Evolutionary conservation across 2,888 invertebrate species (phyloP).

Genomic region (Nomada goodeniana): DNA sequence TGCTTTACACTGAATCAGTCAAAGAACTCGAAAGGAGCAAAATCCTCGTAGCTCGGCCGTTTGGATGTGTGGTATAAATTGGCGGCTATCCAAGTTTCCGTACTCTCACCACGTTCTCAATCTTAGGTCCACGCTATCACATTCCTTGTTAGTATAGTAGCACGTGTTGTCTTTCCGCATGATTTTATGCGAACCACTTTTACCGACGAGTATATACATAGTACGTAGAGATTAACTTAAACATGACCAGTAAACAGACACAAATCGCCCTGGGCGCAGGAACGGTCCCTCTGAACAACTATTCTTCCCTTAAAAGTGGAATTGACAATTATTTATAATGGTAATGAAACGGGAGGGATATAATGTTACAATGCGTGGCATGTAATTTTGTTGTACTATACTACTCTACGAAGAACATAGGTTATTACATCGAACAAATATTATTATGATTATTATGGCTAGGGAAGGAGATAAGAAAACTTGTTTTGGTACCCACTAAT

Average conservation of each 20-base stretch:
- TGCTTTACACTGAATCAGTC: slow-evolving; percentile 57
- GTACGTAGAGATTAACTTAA: neutral
- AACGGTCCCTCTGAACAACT: neutral
- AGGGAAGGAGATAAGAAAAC: neutral
- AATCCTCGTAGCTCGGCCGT: slow-evolving; percentile 64
- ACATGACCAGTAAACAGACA: slow-evolving; percentile 27
- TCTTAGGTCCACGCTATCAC: slow-evolving; percentile 59
- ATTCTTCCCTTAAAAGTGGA: neutral
- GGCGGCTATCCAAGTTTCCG: slow-evolving; percentile 72
- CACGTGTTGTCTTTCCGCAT: slow-evolving; percentile 47
- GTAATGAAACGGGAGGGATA: neutral
- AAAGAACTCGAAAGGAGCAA: slow-evolving; percentile 70
- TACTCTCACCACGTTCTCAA: slow-evolving; percentile 58
- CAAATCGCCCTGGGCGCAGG: slow-evolving; percentile 1
- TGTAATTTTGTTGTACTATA: neutral
- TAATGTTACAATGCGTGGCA: neutral
- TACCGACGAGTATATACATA: slow-evolving; percentile 8
- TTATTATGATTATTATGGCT: neutral
- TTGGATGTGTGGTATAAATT: slow-evolving; percentile 73
- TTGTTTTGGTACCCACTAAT: too few relatives aligned
- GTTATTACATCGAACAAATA: neutral
- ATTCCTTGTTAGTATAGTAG: slow-evolving; percentile 59
- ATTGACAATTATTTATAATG: neutral
- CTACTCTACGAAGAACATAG: neutral
- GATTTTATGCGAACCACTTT: slow-evolving; percentile 48